These are phyloP conservation scores for Coenobita brevimanus DNA, from an alignment of 1,140 invertebrate species.

Conservation along the genomic window DNA sequence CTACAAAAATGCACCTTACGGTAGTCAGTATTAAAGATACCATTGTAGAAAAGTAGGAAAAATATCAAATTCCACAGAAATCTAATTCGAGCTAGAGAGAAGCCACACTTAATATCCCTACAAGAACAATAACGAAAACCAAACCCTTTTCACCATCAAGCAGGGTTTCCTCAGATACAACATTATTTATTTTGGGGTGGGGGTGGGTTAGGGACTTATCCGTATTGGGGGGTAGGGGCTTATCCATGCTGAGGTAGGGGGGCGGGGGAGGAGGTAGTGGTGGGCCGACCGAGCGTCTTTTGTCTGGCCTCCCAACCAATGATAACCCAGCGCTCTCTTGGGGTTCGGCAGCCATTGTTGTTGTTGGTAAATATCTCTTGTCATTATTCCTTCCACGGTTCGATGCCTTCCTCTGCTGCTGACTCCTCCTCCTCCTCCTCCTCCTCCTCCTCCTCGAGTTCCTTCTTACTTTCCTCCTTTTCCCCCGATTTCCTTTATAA, in stretches of 20 bases:
- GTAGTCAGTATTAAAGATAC: too few relatives aligned
- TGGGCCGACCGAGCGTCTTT: slow-evolving; percentile 11
- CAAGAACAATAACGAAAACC: neutral
- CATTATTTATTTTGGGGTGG: slow-evolving; percentile 18
- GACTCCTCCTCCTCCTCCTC: neutral
- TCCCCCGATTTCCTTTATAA: too few relatives aligned
- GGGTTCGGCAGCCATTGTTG: slow-evolving; percentile 27
- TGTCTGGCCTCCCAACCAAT: slow-evolving; percentile 29
- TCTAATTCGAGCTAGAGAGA: too few relatives aligned
- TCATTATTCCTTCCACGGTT: slow-evolving; percentile 24
- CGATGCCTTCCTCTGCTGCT: neutral
- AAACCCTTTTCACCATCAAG: neutral
- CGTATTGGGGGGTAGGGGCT: too few relatives aligned
- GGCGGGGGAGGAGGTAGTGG: too few relatives aligned
- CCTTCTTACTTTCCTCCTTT: too few relatives aligned
- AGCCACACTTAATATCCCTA: too few relatives aligned
- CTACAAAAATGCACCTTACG: too few relatives aligned
- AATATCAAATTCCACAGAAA: too few relatives aligned
- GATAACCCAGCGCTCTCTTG: slow-evolving; percentile 32
- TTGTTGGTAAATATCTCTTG: slow-evolving; percentile 41
- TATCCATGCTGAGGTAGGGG: too few relatives aligned
- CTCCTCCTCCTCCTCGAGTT: neutral
- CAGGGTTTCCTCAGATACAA: slow-evolving; percentile 32
- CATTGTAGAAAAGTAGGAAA: too few relatives aligned
- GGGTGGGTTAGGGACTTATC: neutral